Conservation (phyloP, 2,888 invertebrate genomes). For the Drosophila villosipedis region DNA sequence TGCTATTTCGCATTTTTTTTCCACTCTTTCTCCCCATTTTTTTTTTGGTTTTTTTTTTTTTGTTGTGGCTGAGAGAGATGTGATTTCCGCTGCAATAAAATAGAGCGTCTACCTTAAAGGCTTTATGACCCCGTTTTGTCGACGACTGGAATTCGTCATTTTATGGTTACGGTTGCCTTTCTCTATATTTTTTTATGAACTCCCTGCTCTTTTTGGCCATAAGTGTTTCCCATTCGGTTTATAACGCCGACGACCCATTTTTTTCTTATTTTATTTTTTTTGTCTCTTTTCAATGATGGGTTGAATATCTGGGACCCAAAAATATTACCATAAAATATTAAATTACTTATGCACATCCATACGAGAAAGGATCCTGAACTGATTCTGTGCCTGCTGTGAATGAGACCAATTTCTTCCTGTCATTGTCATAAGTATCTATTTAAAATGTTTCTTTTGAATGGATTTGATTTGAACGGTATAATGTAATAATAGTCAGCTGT, state of each 20-base stretch:
- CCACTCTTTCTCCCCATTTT: background rate
- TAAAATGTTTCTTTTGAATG: conserved; percentile 23
- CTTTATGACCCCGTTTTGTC: conserved; percentile 63
- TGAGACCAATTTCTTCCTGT: conserved; percentile 18
- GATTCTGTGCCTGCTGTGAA: conserved; percentile 25
- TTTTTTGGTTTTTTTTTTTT: conserved; percentile 14
- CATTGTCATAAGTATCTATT: conserved; percentile 42
- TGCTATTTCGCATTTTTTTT: conserved; percentile 52
- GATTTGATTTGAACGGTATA: conserved; percentile 12
- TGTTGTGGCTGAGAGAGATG: conserved; percentile 53
- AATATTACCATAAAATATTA: conserved; percentile 73
- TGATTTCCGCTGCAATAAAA: conserved; percentile 77
- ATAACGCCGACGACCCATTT: conserved; percentile 34
- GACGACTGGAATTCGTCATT: conserved; percentile 65
- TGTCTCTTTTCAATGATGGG: conserved; percentile 21
- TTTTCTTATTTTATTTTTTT: background rate
- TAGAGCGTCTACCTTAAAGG: conserved; percentile 75
- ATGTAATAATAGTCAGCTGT: conserved; percentile 15
- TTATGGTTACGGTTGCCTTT: conserved; percentile 58
- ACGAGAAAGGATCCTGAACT: conserved; percentile 16
- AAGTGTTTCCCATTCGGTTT: conserved; percentile 52
- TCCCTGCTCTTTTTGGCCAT: conserved; percentile 28
- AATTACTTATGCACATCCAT: conserved; percentile 68
- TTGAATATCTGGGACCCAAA: conserved; percentile 29
- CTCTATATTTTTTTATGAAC: conserved; percentile 54